These are phyloP conservation scores for Diprion similis DNA, from an alignment of 1,140 invertebrate species.

Conservation along the genomic window DNA sequence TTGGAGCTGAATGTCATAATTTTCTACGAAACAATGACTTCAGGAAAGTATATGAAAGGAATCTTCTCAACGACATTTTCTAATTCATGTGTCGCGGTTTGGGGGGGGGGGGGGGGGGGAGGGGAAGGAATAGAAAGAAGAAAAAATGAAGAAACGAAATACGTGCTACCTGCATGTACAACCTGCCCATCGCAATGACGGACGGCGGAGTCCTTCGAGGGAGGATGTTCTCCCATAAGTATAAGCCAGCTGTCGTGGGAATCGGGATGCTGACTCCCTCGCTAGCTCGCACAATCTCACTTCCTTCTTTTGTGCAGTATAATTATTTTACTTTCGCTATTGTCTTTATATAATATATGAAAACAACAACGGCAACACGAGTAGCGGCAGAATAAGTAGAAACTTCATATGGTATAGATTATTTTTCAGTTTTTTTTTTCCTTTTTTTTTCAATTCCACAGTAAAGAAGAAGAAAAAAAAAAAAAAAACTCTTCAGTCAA, in stretches of 20 bases:
- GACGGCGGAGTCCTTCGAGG: background rate
- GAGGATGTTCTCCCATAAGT: background rate
- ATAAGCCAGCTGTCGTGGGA: background rate
- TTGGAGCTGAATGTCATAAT: background rate
- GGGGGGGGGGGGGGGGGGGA: too few species aligned
- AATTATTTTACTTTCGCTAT: slow-evolving; percentile 6
- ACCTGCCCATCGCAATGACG: background rate
- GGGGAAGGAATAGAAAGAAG: background rate
- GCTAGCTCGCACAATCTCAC: background rate
- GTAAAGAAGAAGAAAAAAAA: too few species aligned
- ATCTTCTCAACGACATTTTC: background rate
- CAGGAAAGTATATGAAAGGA: background rate
- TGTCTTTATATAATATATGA: background rate
- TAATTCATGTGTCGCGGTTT: background rate
- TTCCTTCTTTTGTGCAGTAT: background rate
- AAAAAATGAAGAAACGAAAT: background rate
- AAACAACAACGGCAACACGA: background rate
- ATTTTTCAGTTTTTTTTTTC: background rate
- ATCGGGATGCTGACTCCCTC: slow-evolving; percentile 1
- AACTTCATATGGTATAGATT: too few species aligned
- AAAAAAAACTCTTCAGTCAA: background rate
- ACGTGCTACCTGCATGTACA: background rate
- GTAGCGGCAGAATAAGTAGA: too few species aligned
- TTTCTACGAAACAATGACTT: background rate
- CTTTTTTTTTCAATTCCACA: background rate